Conservation (phyloP, 2,113 vertebrate species). For the Chionomys nivalis region DNA sequence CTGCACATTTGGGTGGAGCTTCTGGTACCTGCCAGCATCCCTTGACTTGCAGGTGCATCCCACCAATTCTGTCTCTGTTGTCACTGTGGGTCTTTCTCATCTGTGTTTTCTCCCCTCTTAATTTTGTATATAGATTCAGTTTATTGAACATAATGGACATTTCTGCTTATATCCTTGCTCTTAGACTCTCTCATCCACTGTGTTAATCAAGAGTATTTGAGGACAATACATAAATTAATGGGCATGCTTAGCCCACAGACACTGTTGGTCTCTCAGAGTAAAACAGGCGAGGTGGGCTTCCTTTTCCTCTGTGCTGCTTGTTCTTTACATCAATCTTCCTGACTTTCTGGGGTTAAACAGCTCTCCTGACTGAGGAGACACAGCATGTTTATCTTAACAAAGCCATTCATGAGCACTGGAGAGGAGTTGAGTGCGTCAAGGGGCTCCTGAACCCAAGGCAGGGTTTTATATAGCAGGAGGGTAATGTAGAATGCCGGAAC, state of each 20-base stretch:
- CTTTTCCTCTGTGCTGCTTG: background rate
- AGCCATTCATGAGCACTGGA: background rate
- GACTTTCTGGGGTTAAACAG: background rate
- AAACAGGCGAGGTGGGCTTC: background rate
- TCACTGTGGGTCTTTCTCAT: background rate
- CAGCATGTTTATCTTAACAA: background rate
- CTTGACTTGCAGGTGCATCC: background rate
- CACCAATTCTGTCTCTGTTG: background rate
- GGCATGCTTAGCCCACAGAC: background rate
- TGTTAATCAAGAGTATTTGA: background rate
- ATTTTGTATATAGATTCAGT: background rate
- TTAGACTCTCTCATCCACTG: background rate
- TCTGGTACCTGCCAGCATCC: background rate
- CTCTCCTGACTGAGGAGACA: background rate
- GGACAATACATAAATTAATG: background rate
- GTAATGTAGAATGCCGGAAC: background rate
- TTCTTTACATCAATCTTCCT: background rate
- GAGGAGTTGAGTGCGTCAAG: background rate
- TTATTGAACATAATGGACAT: background rate
- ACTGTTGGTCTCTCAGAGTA: background rate
- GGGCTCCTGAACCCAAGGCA: background rate
- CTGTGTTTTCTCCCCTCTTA: background rate
- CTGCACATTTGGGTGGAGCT: background rate
- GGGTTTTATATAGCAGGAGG: background rate
- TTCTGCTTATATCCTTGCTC: background rate